Percentiles rank a stretch among this genome's conserved stretches.
Conservation (phyloP, 2,113 vertebrate species). For the Chlorodrepanis virens region DNA sequence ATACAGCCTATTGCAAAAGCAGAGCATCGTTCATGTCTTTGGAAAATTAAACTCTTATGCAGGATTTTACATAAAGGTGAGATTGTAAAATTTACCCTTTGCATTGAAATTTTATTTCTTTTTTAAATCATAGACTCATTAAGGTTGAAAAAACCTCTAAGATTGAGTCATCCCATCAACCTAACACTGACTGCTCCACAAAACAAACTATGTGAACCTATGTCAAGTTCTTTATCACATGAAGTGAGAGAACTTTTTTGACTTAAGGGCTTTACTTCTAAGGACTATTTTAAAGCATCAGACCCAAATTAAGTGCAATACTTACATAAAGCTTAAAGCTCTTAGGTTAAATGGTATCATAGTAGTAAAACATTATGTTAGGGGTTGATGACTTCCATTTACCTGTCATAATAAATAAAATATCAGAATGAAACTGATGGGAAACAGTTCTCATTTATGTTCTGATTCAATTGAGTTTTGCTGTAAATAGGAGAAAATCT, state of each 20-base stretch:
- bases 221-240: neutral
- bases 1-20: neutral
- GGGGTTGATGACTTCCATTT: neutral
- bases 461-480: neutral
- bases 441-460: neutral
- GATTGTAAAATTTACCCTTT: neutral
- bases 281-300: neutral
- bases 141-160: neutral
- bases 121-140: neutral
- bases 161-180: neutral
- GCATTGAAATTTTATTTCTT: neutral
- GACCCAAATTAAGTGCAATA: neutral
- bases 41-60: neutral
- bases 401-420: neutral
- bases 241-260: neutral
- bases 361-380: neutral
- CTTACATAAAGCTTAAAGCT: neutral
- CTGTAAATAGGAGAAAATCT: neutral
- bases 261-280: neutral
- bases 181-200: neutral
- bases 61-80: neutral
- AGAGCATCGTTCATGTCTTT: neutral
- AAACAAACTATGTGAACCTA: neutral
- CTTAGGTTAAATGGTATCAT: neutral
- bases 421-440: neutral